Evolutionary conservation across 2,888 invertebrate genomes (phyloP), one percentile per base, ranked within the genome.

Genomic region (Brachycybe producta): DNA sequence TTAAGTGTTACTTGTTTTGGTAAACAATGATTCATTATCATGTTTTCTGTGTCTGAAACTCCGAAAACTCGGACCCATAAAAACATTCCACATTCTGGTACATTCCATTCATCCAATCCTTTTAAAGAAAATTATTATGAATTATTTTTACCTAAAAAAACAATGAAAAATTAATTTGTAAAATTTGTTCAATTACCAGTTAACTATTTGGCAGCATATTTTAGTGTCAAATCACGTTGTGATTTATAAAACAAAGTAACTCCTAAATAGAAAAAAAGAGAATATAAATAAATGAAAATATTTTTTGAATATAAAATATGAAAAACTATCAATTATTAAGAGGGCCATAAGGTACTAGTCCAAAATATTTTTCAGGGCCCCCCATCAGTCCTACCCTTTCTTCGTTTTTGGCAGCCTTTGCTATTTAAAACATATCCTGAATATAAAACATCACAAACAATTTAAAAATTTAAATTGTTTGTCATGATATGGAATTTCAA

Each of bases 11-110:
- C 74, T 8, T 81, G 76, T 51, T 79, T 77, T 47, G 74, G 70
- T 21, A 79, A 64, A 0, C 82, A 84, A 45, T 78, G 74, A 46
- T 76, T 73, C 69, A 77, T 75, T 13, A 84, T 76, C 77, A 85
- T 77, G 51, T 78, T 75, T 64, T 78, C 78, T 1, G 83, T 80
- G 61, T 85, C 83, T 2, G 73, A 67, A 0, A 85, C 72, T 0
- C 75, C 79, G 2, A 68, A 69, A 0, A 84, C 75, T 40, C 62
- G 64, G n/a, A 66, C 40, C 66, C 66, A 66, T 19, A 65, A 49
- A 54, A 66, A 66, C 66, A 65, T 78, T 0, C 85, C 85, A 2
- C 80, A 84, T 3, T 68, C 64, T 0, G 86, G 85, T 23, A 72
- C 62, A 0, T 67, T 61, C 75, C 81, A 84, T 51, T 78, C 77